These are phyloP conservation scores for Coleophora flavipennella DNA, from an alignment of 2,888 invertebrate genomes.

Conservation along the genomic window DNA sequence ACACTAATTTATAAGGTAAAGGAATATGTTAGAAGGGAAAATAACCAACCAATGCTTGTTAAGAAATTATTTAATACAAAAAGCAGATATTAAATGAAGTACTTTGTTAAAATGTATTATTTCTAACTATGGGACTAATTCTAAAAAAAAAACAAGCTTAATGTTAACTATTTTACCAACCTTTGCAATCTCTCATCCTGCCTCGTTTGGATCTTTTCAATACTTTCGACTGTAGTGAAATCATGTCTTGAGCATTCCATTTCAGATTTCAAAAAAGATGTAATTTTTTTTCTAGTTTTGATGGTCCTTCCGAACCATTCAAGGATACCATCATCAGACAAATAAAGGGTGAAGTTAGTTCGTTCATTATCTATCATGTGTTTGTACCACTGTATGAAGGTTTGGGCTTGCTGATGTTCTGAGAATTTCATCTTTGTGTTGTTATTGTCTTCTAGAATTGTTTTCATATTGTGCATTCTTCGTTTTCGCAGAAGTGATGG, in stretches of 20 bases:
- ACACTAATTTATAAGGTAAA: too few relatives aligned
- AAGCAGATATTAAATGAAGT: too few relatives aligned
- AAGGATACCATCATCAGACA: slow-evolving; percentile 66
- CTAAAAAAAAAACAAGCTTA: too few relatives aligned
- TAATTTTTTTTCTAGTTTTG: slow-evolving; percentile 71
- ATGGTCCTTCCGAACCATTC: slow-evolving; percentile 79
- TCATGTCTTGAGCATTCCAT: slow-evolving; percentile 67
- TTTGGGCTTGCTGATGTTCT: slow-evolving; percentile 44
- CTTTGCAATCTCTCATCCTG: slow-evolving; percentile 31
- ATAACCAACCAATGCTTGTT: too few relatives aligned
- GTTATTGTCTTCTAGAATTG: slow-evolving; percentile 31
- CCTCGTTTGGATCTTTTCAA: slow-evolving; percentile 43
- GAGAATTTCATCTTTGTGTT: slow-evolving; percentile 29
- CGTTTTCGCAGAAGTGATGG: slow-evolving; percentile 29
- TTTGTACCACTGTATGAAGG: slow-evolving; percentile 61
- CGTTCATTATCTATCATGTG: slow-evolving; percentile 64
- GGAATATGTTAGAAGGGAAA: too few relatives aligned
- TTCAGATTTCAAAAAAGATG: slow-evolving; percentile 67
- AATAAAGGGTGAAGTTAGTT: slow-evolving; percentile 54
- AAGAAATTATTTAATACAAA: too few relatives aligned
- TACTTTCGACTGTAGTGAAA: slow-evolving; percentile 56
- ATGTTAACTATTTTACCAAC: slow-evolving; percentile 18
- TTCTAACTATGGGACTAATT: too few relatives aligned
- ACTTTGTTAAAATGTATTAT: too few relatives aligned
- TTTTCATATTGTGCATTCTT: slow-evolving; percentile 16